Evolutionary conservation across 2,113 vertebrate species (phyloP).

Genomic region (Poeciliopsis prolifica): DNA sequence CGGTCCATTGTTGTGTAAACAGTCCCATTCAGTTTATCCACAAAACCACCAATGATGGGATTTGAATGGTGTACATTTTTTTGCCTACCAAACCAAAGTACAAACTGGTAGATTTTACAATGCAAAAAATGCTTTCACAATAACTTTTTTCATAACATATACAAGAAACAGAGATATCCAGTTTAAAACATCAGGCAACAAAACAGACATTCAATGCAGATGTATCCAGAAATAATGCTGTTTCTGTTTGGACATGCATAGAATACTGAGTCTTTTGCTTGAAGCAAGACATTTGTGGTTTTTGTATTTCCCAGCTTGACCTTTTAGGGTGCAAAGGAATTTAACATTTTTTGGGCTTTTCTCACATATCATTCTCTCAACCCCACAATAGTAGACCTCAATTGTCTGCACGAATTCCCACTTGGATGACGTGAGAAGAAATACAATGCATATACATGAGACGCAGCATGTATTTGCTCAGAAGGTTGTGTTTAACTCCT

Average conservation of each 20-base stretch:
- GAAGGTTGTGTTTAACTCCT: constrained; percentile 78
- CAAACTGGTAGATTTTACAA: constrained; percentile 39
- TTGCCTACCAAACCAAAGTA: constrained; percentile 38
- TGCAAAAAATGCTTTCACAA: constrained; percentile 42
- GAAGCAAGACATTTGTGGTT: constrained; percentile 41
- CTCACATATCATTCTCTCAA: constrained; percentile 4
- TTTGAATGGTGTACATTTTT: constrained; percentile 44
- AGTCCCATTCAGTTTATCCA: constrained; percentile 15
- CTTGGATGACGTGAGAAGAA: constrained; percentile 7
- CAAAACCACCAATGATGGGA: constrained; percentile 49
- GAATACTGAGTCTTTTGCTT: constrained; percentile 38
- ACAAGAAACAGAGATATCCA: constrained; percentile 31
- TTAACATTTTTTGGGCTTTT: constrained; percentile 25
- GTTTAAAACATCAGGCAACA: constrained; percentile 30
- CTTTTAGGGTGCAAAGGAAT: constrained; percentile 31
- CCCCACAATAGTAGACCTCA: constrained; percentile 4
- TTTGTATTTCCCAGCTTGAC: constrained; percentile 31
- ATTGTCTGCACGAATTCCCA: constrained; percentile 1
- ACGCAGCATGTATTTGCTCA: constrained; percentile 68
- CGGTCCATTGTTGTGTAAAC: constrained; percentile 34
- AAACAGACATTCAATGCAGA: constrained; percentile 39
- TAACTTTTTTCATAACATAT: constrained; percentile 46
- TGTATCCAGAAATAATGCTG: constrained; percentile 42
- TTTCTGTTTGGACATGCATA: constrained; percentile 36
- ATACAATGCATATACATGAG: constrained; percentile 11